These are phyloP conservation scores for Euzetes globulus DNA, from an alignment of 2,888 invertebrate genomes.

Conservation along the genomic window DNA sequence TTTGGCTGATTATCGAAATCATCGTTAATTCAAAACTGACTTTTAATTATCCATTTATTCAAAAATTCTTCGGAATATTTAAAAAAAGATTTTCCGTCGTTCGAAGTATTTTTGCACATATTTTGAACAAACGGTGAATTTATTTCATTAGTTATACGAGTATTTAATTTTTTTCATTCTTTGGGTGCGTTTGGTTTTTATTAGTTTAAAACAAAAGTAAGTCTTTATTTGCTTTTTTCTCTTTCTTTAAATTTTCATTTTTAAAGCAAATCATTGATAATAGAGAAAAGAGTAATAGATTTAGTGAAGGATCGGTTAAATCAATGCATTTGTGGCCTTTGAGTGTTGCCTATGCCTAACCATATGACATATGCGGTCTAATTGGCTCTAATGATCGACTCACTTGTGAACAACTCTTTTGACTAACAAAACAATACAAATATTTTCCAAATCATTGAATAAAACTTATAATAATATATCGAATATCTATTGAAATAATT, in stretches of 20 bases:
- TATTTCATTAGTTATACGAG: not conserved
- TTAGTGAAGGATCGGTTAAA: conserved; percentile 1
- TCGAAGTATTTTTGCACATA: no score
- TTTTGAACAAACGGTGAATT: not conserved
- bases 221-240: not conserved
- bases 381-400: not conserved
- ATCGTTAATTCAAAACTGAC: not conserved
- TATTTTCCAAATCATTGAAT: conserved; percentile 15
- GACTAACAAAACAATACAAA: not conserved
- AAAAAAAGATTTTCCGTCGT: no score
- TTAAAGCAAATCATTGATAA: not conserved
- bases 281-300: not conserved
- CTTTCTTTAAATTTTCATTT: not conserved
- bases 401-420: conserved; percentile 3
- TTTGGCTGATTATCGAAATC: not conserved
- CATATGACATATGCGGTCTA: not conserved
- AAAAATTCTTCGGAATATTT: no score
- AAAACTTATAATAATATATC: not conserved
- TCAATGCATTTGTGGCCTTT: conserved; percentile 30
- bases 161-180: no score
- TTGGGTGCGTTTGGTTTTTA: no score
- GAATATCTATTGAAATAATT: not conserved
- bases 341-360: conserved; percentile 29
- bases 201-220: not conserved
- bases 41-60: no score